Evolutionary conservation across 1,140 invertebrate genomes (phyloP), one percentile per base, ranked within the genome.

Genomic region (Drosophila cardini): DNA sequence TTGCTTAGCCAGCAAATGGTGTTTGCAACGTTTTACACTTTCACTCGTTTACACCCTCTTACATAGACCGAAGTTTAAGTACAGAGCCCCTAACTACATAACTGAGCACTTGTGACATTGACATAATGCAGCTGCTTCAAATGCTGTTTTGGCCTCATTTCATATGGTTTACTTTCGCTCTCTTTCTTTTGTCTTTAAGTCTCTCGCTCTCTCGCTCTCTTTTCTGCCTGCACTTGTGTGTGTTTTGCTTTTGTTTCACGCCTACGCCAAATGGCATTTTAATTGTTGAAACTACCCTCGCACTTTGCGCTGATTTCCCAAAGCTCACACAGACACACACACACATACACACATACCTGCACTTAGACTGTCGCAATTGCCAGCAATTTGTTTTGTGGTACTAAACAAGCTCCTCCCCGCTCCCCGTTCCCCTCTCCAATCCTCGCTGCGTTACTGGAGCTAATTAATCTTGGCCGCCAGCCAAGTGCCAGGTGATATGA

Each of bases 251-350:
- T 30, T 26, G n/a, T 38, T 48, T 62, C 40, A 42, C 65, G 72
- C 72, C 65, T 62, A 73, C 42, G 15, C 6, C 9, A 74, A 75
- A 75, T 75, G 68, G 36, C 15, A 46, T 71, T 75, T 71, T 75
- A 75, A 75, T 71, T 71, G 72, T 63, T 71, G 58, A 43, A 63
- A 58, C 72, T 43, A 13, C 52, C 72, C 42, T 53, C 60, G 81
- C 80, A 85, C 81, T 85, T 80, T 77, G 56, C 81, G 69, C 84
- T 84, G 81, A 84, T 84, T 84, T 84, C 81, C 81, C 81, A 36
- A 72, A 81, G 69, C 70, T 65, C 74, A 45, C 56, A 43, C 52
- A 43, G 43, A 38, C 57, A 26, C 63, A 26, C 52, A 57, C 34
- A 21, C n/a, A 18, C 52, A 58, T 38, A n/a, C 32, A 38, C 56